These are phyloP conservation scores for Sus cebifrons DNA, from an alignment of 2,797 vertebrate genomes.

Conservation along the genomic window DNA sequence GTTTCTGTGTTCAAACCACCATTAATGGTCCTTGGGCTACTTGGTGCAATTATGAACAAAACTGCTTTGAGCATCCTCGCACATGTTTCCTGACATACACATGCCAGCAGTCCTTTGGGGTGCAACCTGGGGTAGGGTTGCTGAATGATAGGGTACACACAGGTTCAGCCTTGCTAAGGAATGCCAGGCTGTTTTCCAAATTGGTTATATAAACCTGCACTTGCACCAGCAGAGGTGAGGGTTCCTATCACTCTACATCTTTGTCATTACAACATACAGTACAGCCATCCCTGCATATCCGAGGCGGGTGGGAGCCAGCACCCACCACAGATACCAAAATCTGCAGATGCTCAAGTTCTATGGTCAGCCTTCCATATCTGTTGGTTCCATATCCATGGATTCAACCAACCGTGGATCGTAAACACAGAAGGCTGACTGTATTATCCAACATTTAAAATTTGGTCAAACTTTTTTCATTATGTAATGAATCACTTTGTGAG, in stretches of 20 bases:
- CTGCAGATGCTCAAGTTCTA: neutral
- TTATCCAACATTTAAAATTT: neutral
- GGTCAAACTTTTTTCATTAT: too few relatives aligned
- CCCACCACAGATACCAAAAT: neutral
- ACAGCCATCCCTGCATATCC: neutral
- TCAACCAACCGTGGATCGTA: neutral
- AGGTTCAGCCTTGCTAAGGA: neutral
- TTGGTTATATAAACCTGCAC: accelerated
- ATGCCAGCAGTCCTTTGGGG: neutral
- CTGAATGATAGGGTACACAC: neutral
- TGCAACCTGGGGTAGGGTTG: neutral
- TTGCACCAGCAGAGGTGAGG: neutral
- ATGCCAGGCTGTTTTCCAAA: neutral
- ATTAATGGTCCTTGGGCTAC: accelerated
- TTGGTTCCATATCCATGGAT: neutral
- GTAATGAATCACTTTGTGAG: neutral
- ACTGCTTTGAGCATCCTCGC: neutral
- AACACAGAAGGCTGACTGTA: neutral
- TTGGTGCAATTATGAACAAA: neutral
- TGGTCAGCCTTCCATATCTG: too few relatives aligned
- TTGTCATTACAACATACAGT: neutral
- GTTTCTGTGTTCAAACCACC: neutral
- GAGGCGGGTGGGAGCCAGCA: neutral
- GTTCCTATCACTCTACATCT: accelerated
- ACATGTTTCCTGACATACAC: neutral